phyloP scores from a whole-genome alignment of 1,140 invertebrate species.

The Platyscapa corneri region DNA sequence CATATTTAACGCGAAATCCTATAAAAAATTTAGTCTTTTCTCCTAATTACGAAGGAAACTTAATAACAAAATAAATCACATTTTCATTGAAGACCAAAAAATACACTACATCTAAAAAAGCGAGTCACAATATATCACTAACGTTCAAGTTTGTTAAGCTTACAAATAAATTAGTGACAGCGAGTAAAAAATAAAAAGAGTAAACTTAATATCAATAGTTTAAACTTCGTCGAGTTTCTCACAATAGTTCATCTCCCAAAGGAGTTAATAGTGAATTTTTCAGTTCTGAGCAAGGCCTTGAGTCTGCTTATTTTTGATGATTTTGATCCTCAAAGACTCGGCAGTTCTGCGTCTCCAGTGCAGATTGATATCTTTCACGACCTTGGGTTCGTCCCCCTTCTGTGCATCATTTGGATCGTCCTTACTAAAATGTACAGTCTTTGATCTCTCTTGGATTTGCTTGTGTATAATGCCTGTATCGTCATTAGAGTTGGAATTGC shows the following conservation, averaged over 20 bases:
- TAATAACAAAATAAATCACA: conserved; percentile 14
- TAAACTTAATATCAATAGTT: background rate
- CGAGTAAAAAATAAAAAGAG: background rate
- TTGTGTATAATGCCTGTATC: background rate
- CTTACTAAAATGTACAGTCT: conserved; percentile 57
- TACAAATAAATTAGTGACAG: background rate
- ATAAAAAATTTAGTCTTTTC: background rate
- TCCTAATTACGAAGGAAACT: background rate
- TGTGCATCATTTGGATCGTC: conserved; percentile 55
- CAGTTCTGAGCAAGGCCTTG: background rate
- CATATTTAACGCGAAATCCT: background rate
- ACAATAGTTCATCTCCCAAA: background rate
- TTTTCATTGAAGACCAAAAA: conserved; percentile 10
- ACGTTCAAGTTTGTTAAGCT: background rate
- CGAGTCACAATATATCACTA: background rate
- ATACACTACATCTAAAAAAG: background rate
- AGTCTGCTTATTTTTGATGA: conserved; percentile 32
- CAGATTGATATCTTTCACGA: conserved; percentile 38
- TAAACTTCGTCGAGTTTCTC: background rate
- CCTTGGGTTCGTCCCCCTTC: conserved; percentile 4
- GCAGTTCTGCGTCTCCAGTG: conserved; percentile 63
- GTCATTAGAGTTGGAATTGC: conserved; percentile 37
- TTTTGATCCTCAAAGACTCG: conserved; percentile 55
- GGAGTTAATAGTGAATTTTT: background rate
- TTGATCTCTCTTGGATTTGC: conserved; percentile 42